Evolutionary conservation across 2,888 invertebrate genomes (phyloP), one percentile per base, ranked within the genome.

Genomic region (Prenolepis imparis): DNA sequence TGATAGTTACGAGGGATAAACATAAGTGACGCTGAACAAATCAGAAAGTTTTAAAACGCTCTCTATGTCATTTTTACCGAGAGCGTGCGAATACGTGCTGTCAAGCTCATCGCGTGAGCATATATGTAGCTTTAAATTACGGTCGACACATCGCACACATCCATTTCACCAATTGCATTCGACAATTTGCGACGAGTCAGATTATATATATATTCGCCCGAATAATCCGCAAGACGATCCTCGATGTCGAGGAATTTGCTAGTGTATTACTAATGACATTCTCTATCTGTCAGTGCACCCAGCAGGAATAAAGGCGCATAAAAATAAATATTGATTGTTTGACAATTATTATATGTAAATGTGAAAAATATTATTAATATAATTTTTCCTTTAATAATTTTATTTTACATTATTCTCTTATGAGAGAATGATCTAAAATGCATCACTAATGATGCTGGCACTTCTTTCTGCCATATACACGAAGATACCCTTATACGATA

Each of bases 111-210:
- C 24, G 74, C 36, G 36, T 15, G 28, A 44, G 32, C 21, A 9
- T 48, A 52, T 24, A 75, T 75, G 52, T 36, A 36, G 12, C 36
- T 41, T 63, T 64, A 75, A 75, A 75, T 75, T 75, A 75, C 24
- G 52, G 48, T 21, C 36, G 74, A 75, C 68, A 44, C 59, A n/a
- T 64, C 48, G 68, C 55, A 68, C 55, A 68, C 64, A 63, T 78
- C 70, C 83, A 83, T 83, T 70, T 83, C 36, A 24, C 41, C 70
- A 78, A 78, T 78, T 83, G 83, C 78, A 32, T 83, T 78, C 39
- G 67, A 67, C 57, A 32, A 44, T 3, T 66, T 21, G n/a, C 55
- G 15, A 24, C 39, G 57, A 78, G 41, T 32, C 15, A 24, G 36
- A 63, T 18, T 21, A 15, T 36, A 36, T 36, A 32, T 48, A 63